Conservation (phyloP, 2,888 invertebrate species). For the Eristalis pertinax region DNA sequence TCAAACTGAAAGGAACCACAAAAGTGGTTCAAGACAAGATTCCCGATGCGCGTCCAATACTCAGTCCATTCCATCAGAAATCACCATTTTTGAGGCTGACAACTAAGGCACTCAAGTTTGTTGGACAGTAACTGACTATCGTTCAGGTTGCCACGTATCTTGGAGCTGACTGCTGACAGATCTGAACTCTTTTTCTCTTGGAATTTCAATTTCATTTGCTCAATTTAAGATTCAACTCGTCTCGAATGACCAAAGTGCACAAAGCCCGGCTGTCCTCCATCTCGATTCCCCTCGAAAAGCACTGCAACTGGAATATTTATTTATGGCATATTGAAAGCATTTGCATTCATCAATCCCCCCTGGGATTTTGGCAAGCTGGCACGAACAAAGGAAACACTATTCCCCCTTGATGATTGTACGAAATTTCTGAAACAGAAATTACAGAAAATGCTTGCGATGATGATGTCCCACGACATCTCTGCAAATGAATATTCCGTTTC, state of each 20-base stretch:
- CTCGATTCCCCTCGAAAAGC: neutral
- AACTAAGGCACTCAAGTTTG: too few species aligned
- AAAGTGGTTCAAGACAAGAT: too few species aligned
- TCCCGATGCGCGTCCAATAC: too few species aligned
- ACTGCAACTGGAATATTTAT: neutral
- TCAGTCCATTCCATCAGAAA: too few species aligned
- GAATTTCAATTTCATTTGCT: neutral
- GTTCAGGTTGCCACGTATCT: too few species aligned
- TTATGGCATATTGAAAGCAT: neutral
- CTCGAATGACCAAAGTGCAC: neutral
- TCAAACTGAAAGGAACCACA: too few species aligned
- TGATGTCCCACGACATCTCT: neutral
- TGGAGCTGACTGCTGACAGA: too few species aligned
- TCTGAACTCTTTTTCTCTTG: too few species aligned
- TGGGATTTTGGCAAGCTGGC: neutral
- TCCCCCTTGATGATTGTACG: neutral
- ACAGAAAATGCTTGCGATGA: neutral
- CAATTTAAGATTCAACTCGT: neutral
- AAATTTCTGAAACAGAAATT: neutral
- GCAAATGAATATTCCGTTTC: constrained; percentile 1
- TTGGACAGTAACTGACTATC: too few species aligned
- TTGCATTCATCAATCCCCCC: neutral
- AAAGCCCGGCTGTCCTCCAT: neutral
- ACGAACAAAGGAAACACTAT: neutral
- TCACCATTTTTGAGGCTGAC: too few species aligned